Percentiles rank a stretch among this genome's conserved stretches.
Evolutionary conservation across 1,140 invertebrate species (phyloP).

Genomic region (Chelonus insularis): DNA sequence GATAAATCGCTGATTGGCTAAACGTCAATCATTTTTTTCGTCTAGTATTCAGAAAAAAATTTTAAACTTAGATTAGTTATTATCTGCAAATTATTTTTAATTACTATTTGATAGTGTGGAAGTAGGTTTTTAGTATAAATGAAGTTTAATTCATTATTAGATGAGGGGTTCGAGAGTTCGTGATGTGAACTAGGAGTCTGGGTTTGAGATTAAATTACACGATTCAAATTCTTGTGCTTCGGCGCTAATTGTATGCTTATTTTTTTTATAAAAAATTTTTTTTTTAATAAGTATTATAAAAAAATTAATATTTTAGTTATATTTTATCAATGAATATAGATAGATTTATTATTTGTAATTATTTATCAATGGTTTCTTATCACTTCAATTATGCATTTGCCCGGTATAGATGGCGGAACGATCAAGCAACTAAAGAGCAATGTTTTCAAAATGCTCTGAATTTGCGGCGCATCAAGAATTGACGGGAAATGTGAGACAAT

Average conservation of each 20-base stretch:
- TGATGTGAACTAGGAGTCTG: constrained; percentile 38
- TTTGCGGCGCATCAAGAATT: background rate
- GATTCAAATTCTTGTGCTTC: constrained; percentile 43
- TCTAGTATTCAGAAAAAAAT: constrained; percentile 4
- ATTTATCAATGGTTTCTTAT: background rate
- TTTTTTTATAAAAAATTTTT: background rate
- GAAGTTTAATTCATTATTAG: constrained; percentile 34
- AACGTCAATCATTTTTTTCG: constrained; percentile 29
- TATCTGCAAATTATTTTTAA: constrained; percentile 16
- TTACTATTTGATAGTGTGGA: constrained; percentile 21
- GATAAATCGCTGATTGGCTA: constrained; percentile 63
- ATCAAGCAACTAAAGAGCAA: constrained; percentile 2
- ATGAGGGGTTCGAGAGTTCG: constrained; percentile 66
- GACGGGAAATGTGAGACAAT: background rate
- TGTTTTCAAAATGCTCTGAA: constrained; percentile 2
- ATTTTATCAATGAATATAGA: too few relatives aligned
- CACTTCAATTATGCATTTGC: background rate
- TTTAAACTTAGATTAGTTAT: constrained; percentile 23
- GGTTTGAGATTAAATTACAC: constrained; percentile 52
- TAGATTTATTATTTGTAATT: background rate
- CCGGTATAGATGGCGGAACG: constrained; percentile 24
- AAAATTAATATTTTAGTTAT: too few relatives aligned
- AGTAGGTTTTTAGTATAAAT: constrained; percentile 37
- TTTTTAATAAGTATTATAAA: too few relatives aligned
- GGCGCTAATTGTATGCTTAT: constrained; percentile 10